Evolutionary conservation across 1,140 invertebrate species (phyloP).

Genomic region (Dendrolimus punctatus): DNA sequence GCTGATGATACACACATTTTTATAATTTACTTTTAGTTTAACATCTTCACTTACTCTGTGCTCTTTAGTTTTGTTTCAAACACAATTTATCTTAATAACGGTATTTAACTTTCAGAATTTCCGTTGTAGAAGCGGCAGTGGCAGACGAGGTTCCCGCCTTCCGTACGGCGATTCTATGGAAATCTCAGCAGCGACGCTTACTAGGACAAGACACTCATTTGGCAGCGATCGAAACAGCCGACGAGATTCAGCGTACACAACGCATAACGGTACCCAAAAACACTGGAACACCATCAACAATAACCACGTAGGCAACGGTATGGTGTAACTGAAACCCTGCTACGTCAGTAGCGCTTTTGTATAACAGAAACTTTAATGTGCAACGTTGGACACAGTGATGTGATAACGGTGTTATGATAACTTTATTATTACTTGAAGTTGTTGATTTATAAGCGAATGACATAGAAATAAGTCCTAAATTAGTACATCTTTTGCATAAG

Average conservation of each 20-base stretch:
- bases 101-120: conserved; percentile 31
- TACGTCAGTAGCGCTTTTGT: background rate
- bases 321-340: conserved; percentile 24
- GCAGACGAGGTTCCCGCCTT: conserved; percentile 45
- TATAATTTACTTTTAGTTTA: too few species aligned
- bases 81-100: background rate
- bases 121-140: conserved; percentile 36
- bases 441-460: too few species aligned
- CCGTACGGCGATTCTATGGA: conserved; percentile 64
- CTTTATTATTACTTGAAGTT: too few species aligned
- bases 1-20: too few species aligned
- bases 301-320: conserved; percentile 30
- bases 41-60: too few species aligned
- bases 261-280: conserved; percentile 45
- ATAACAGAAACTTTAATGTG: too few species aligned
- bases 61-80: background rate
- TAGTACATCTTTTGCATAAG: too few species aligned
- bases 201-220: conserved; percentile 40
- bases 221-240: conserved; percentile 31
- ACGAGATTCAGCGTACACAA: conserved; percentile 34
- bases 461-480: too few species aligned
- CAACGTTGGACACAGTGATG: too few species aligned
- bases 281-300: conserved; percentile 49
- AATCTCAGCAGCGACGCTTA: conserved; percentile 54
- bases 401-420: too few species aligned